These are phyloP conservation scores for Archilochus colubris DNA, from an alignment of 2,113 vertebrate genomes.

Conservation along the genomic window DNA sequence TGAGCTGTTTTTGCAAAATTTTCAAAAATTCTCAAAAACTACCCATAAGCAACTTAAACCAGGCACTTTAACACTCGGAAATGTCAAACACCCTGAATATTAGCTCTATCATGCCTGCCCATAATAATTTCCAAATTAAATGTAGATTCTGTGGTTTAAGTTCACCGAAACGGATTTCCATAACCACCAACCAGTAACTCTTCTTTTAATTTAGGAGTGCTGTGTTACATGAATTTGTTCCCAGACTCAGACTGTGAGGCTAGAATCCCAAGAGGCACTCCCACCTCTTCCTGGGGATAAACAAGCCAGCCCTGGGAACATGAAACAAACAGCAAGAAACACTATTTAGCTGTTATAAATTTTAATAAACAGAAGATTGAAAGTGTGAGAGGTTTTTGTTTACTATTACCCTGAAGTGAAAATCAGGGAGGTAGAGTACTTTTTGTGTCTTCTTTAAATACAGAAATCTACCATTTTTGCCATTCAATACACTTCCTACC, in stretches of 20 bases:
- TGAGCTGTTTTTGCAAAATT: not conserved
- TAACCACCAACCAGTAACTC: constrained; percentile 53
- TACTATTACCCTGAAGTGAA: constrained; percentile 36
- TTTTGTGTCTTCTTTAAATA: constrained; percentile 22
- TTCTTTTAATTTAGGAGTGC: constrained; percentile 51
- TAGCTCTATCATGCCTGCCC: not conserved
- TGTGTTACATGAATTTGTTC: constrained; percentile 42
- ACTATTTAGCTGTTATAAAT: constrained; percentile 51
- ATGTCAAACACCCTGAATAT: not conserved
- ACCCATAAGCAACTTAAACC: not conserved
- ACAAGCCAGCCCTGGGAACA: constrained; percentile 51
- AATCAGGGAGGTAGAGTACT: not conserved
- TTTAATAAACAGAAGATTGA: constrained; percentile 18
- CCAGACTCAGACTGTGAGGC: constrained; percentile 42
- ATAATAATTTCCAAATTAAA: constrained; percentile 36
- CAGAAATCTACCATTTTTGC: not conserved
- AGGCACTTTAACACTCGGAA: not conserved
- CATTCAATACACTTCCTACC: not conserved
- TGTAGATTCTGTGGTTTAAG: constrained; percentile 11
- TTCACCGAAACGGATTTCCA: constrained; percentile 54
- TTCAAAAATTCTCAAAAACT: not conserved
- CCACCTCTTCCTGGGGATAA: constrained; percentile 62
- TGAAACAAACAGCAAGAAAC: constrained; percentile 44
- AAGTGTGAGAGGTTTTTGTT: not conserved
- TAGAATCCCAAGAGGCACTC: constrained; percentile 42